A percentile compares a stretch with the other conserved stretches of the same genome.
phyloP scores from a whole-genome alignment of 2,888 invertebrate genomes.

The Caenorhabditis sp. region DNA sequence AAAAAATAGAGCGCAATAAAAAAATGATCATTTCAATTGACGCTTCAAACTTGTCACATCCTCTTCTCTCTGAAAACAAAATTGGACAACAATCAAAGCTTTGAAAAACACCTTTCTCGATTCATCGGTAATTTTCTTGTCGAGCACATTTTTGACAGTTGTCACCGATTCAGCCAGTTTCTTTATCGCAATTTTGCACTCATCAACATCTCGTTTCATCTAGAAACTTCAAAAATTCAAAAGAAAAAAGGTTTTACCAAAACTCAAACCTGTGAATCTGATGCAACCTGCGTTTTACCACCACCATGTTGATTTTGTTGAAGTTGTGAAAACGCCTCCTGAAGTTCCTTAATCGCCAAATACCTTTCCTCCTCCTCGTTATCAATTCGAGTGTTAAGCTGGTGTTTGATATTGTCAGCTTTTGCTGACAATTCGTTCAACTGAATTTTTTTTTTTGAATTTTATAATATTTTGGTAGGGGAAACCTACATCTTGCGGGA shows the following conservation, averaged over 20 bases:
- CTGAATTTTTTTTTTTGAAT: no score
- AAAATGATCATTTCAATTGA: not conserved
- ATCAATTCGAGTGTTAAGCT: constrained; percentile 65
- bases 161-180: constrained; percentile 69
- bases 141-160: constrained; percentile 69
- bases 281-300: constrained; percentile 22
- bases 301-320: constrained; percentile 33
- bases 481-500: constrained; percentile 64
- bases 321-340: constrained; percentile 66
- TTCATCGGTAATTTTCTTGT: constrained; percentile 66
- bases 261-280: constrained; percentile 19
- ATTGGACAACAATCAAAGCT: not conserved
- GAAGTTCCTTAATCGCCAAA: constrained; percentile 66
- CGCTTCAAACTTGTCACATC: constrained; percentile 23
- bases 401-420: constrained; percentile 67
- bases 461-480: no score
- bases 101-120: constrained; percentile 46
- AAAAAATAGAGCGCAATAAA: constrained; percentile 3
- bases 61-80: constrained; percentile 29
- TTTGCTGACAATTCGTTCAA: constrained; percentile 67
- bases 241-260: not conserved
- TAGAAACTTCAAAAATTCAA: constrained; percentile 5
- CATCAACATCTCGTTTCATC: constrained; percentile 64
- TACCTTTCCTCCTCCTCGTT: constrained; percentile 70
- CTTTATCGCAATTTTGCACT: constrained; percentile 69